These are phyloP conservation scores for Marmota monax DNA, from an alignment of 2,113 vertebrate species.

Conservation along the genomic window DNA sequence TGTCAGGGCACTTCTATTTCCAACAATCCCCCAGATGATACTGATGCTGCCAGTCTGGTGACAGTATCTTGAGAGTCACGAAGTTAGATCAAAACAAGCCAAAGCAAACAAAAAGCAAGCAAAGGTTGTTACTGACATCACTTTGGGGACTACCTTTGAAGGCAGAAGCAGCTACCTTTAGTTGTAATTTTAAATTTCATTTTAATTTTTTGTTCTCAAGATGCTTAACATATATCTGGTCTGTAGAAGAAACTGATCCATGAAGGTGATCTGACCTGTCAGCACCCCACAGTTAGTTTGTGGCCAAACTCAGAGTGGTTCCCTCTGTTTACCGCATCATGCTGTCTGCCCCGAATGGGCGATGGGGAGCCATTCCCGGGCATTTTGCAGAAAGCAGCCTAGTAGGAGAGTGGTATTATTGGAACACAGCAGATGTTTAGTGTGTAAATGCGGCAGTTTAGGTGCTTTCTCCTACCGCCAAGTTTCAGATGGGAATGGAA, in stretches of 20 bases:
- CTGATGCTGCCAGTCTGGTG: background rate
- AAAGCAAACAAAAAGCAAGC: background rate
- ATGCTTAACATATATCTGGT: background rate
- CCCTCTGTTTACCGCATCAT: background rate
- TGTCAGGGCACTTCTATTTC: background rate
- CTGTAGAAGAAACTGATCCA: background rate
- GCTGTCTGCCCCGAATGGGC: background rate
- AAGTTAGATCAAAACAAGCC: background rate
- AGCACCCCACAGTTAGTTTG: background rate
- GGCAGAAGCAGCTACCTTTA: background rate
- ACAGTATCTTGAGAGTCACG: background rate
- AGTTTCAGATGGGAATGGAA: background rate
- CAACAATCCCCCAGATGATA: rapidly evolving
- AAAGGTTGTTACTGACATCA: background rate
- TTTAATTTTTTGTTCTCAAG: background rate
- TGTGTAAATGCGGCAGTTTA: background rate
- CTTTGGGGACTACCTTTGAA: background rate
- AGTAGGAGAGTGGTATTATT: background rate
- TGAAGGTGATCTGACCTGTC: background rate
- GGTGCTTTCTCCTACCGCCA: background rate
- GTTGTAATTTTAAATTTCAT: background rate
- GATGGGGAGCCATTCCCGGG: background rate
- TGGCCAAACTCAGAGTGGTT: background rate
- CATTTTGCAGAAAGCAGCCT: background rate
- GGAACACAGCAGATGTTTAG: background rate